These are phyloP conservation scores for Epinotia brunnichana DNA, from an alignment of 2,888 invertebrate genomes.

Conservation along the genomic window DNA sequence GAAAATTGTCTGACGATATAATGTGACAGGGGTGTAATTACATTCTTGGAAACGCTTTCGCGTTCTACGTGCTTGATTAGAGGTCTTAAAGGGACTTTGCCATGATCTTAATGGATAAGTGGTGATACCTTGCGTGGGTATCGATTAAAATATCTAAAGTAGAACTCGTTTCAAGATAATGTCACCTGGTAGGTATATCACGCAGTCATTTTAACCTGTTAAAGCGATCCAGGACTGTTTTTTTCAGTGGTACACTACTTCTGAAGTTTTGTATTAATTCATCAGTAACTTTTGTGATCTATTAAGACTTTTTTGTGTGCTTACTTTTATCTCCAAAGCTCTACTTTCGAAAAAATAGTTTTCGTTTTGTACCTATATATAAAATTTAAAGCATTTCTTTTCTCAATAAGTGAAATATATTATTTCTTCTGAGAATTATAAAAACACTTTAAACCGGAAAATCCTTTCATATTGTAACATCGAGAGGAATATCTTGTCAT, in stretches of 20 bases:
- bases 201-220: not conserved
- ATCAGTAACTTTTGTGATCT: too few species aligned
- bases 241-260: not conserved
- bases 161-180: conserved; percentile 3
- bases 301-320: too few species aligned
- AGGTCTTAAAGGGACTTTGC: conserved; percentile 10
- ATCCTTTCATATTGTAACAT: too few species aligned
- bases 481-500: too few species aligned
- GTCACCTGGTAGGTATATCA: not conserved
- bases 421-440: too few species aligned
- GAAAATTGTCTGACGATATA: conserved; percentile 52
- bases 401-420: too few species aligned
- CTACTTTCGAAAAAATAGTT: too few species aligned
- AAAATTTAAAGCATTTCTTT: too few species aligned
- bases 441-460: too few species aligned
- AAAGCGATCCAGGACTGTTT: not conserved
- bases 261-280: too few species aligned
- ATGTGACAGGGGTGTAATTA: conserved; percentile 50
- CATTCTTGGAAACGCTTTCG: conserved; percentile 47
- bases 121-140: not conserved
- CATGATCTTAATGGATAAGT: conserved; percentile 25
- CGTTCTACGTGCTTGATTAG: conserved; percentile 9
- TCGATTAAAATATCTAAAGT: conserved; percentile 13
- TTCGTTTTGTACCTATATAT: too few species aligned
- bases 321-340: too few species aligned